Conservation (phyloP, 2,888 invertebrate species). For the Melipona bicolor region DNA sequence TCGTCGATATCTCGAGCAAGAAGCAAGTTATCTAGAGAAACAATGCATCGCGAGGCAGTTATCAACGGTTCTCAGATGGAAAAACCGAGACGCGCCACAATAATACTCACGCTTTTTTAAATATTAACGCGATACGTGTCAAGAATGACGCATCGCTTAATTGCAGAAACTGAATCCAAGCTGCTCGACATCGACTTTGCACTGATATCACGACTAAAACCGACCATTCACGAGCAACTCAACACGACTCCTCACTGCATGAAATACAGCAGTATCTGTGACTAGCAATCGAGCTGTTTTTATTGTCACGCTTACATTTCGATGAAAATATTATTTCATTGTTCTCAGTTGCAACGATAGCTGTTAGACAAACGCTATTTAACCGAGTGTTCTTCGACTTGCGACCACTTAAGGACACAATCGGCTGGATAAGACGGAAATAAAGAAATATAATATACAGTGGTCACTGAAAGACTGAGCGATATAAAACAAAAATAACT, state of each 20-base stretch:
- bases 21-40: background rate
- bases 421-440: too few relatives aligned
- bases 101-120: constrained; percentile 30
- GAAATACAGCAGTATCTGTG: constrained; percentile 5
- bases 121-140: constrained; percentile 32
- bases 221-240: constrained; percentile 17
- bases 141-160: constrained; percentile 7
- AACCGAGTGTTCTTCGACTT: background rate
- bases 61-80: background rate
- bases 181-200: background rate
- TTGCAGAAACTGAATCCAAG: background rate
- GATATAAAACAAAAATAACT: too few relatives aligned
- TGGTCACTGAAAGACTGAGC: too few relatives aligned
- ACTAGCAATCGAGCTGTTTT: background rate
- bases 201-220: constrained; percentile 14
- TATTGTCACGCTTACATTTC: background rate
- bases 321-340: constrained; percentile 5
- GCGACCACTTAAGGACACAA: background rate
- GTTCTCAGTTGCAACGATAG: background rate
- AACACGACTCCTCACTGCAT: constrained; percentile 11
- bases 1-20: background rate
- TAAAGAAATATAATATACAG: too few relatives aligned
- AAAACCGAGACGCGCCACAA: background rate
- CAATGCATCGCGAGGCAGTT: background rate
- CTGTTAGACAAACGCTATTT: background rate